A percentile compares a stretch with the other conserved stretches of the same genome.
These are phyloP conservation scores for Agriopis aurantiaria DNA, from an alignment of 2,888 invertebrate species.

Conservation along the genomic window DNA sequence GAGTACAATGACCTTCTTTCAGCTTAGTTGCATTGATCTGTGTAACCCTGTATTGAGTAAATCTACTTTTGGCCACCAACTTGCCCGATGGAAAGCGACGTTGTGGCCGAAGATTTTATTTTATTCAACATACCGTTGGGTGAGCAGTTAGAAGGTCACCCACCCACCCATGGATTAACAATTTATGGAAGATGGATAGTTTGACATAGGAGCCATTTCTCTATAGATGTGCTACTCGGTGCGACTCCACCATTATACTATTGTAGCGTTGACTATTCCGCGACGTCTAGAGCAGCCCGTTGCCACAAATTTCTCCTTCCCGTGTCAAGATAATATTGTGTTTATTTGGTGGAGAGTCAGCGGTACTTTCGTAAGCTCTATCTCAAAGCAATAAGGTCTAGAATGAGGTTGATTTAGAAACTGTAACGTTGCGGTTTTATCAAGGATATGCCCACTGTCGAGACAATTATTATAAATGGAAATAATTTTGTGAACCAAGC, in stretches of 20 bases:
- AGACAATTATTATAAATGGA: conserved; percentile 30
- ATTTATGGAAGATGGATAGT: no score
- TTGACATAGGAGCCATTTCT: not conserved
- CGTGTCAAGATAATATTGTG: conserved; percentile 42
- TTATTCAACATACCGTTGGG: no score
- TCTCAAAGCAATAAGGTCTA: conserved; percentile 14
- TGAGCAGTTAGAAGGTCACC: no score
- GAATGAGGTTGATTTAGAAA: conserved; percentile 2
- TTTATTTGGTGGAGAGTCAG: conserved; percentile 30
- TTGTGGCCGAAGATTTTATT: no score
- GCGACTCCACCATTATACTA: conserved; percentile 17
- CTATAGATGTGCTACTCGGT: not conserved
- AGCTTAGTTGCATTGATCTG: no score
- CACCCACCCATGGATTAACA: not conserved
- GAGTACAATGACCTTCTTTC: no score
- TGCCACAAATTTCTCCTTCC: conserved; percentile 37
- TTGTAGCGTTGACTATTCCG: conserved; percentile 37
- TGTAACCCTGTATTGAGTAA: no score
- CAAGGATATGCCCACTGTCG: conserved; percentile 23
- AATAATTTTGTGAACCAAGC: conserved; percentile 24
- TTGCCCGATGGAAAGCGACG: no score
- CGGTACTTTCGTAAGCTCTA: conserved; percentile 8
- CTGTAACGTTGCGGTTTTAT: conserved; percentile 24
- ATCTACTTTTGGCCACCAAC: no score
- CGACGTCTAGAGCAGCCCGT: conserved; percentile 35